phyloP scores from a whole-genome alignment of 2,888 invertebrate genomes.

The Erebia epiphron region DNA sequence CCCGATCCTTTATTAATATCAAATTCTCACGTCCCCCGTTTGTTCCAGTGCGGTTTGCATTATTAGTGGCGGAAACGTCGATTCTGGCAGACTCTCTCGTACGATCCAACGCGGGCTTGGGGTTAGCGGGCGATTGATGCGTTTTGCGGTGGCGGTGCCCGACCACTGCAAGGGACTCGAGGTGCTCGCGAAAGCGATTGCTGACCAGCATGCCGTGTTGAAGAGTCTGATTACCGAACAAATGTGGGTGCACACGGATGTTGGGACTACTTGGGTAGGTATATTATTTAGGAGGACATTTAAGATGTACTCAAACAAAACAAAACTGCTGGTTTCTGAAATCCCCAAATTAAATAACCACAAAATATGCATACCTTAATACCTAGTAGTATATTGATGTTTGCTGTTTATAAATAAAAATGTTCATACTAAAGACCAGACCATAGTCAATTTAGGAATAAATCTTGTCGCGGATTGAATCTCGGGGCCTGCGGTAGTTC shows the following conservation, averaged over 20 bases:
- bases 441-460: no score
- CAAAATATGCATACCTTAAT: no score
- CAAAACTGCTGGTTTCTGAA: no score
- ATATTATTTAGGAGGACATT: not conserved
- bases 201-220: constrained; percentile 65
- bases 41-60: constrained; percentile 86
- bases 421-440: no score
- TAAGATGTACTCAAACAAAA: not conserved
- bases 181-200: constrained; percentile 77
- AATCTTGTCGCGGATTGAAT: no score
- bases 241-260: constrained; percentile 73
- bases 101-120: constrained; percentile 91
- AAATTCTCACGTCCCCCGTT: no score
- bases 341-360: no score
- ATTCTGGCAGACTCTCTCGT: constrained; percentile 89
- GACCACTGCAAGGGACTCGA: constrained; percentile 90
- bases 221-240: constrained; percentile 74
- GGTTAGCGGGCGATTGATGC: constrained; percentile 86
- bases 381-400: no score
- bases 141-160: constrained; percentile 87
- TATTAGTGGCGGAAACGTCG: constrained; percentile 92
- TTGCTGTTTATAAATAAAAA: no score
- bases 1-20: no score
- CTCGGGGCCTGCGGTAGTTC: no score
- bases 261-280: constrained; percentile 69